A percentile compares a stretch with the other conserved stretches of the same genome.
These are phyloP conservation scores for Tachysurus fulvidraco DNA, from an alignment of 2,113 vertebrate species.

Conservation along the genomic window DNA sequence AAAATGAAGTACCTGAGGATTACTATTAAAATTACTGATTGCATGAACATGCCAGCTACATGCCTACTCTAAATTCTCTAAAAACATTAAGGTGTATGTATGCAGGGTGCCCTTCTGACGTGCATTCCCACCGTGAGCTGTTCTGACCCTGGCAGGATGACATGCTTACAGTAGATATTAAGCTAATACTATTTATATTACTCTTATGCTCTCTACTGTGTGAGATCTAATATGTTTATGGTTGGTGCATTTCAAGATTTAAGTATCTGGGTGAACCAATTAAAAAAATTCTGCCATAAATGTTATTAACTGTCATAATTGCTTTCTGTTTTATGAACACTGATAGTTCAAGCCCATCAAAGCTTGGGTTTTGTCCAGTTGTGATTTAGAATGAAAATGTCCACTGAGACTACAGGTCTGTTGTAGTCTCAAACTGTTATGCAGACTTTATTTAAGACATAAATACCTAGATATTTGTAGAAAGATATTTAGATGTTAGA, in stretches of 20 bases:
- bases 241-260: neutral
- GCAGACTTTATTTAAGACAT: neutral
- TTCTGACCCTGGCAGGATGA: neutral
- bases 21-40: slow-evolving; percentile 7
- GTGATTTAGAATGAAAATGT: neutral
- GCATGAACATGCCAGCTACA: neutral
- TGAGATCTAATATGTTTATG: neutral
- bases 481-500: neutral
- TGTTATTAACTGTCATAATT: neutral
- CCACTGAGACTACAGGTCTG: neutral
- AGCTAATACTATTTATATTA: too few relatives aligned
- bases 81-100: neutral
- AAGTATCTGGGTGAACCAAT: neutral
- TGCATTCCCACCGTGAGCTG: neutral
- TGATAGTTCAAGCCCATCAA: neutral
- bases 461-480: neutral
- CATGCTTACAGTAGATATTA: neutral
- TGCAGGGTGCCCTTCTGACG: neutral
- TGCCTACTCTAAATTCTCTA: neutral
- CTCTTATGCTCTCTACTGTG: neutral
- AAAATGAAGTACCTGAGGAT: neutral
- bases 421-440: neutral
- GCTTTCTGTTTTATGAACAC: neutral
- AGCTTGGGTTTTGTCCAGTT: neutral
- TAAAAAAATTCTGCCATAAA: neutral